A percentile compares a stretch with the other conserved stretches of the same genome.
Conservation (phyloP, 2,113 vertebrate species). For the Burhinus oedicnemus region DNA sequence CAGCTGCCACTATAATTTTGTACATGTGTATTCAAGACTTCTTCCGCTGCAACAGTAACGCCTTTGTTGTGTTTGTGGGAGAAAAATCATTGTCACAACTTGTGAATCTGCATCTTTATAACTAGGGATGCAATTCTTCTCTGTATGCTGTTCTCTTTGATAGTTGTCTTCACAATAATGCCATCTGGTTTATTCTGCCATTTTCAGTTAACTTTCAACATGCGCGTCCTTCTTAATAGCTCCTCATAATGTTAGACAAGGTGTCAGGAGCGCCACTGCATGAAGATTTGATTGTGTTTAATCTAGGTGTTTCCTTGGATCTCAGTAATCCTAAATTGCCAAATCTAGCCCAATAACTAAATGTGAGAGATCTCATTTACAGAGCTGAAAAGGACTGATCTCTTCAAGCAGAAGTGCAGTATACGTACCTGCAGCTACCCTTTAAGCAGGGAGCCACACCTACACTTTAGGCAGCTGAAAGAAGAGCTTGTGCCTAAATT, state of each 20-base stretch:
- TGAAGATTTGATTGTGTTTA: background rate
- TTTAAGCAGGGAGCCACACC: background rate
- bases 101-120: background rate
- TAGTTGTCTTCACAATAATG: background rate
- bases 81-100: background rate
- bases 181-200: background rate
- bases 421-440: background rate
- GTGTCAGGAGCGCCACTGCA: background rate
- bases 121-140: background rate
- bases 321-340: background rate
- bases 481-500: background rate
- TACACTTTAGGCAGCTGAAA: background rate
- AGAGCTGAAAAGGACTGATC: background rate
- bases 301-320: background rate
- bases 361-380: background rate
- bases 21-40: background rate
- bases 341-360: background rate
- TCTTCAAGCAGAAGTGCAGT: background rate
- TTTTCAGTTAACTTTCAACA: accelerated
- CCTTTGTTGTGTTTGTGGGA: background rate
- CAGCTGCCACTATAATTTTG: background rate
- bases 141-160: background rate
- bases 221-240: accelerated
- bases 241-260: background rate
- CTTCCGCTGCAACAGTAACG: background rate